Percentiles rank a stretch among this genome's conserved stretches.
These are phyloP conservation scores for Thaumatotibia leucotreta DNA, from an alignment of 1,140 invertebrate species.

Conservation along the genomic window DNA sequence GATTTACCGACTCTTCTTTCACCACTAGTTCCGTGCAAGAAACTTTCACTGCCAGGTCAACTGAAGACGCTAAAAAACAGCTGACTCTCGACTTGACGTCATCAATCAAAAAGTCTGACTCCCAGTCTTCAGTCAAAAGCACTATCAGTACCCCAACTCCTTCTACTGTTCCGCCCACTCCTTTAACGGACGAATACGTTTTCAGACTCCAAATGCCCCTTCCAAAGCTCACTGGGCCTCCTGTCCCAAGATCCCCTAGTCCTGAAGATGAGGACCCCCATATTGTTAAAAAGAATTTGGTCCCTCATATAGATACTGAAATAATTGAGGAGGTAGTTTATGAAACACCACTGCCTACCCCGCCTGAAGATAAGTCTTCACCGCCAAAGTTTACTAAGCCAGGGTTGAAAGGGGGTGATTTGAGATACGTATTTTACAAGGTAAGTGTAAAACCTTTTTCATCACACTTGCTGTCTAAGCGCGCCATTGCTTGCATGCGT, in stretches of 20 bases:
- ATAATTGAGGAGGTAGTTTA: conserved; percentile 44
- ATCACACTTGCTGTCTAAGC: too few relatives aligned
- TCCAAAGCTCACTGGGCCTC: conserved; percentile 40
- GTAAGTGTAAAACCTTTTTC: conserved; percentile 15
- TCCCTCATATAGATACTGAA: conserved; percentile 53
- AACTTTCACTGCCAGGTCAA: conserved; percentile 20
- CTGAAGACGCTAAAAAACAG: conserved; percentile 14
- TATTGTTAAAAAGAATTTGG: conserved; percentile 59
- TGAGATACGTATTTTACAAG: conserved; percentile 18
- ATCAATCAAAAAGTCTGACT: conserved; percentile 15
- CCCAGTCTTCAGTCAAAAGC: conserved; percentile 19
- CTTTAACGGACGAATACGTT: conserved; percentile 65
- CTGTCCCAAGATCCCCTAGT: conserved; percentile 40
- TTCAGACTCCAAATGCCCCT: conserved; percentile 56
- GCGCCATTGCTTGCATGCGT: too few relatives aligned
- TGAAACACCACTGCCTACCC: conserved; percentile 49
- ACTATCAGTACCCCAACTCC: conserved; percentile 32
- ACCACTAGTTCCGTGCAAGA: conserved; percentile 17
- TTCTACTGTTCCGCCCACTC: conserved; percentile 44
- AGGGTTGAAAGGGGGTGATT: conserved; percentile 29
- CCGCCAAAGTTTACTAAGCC: conserved; percentile 40
- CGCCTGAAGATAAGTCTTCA: conserved; percentile 31
- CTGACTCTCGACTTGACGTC: conserved; percentile 16
- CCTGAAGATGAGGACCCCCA: conserved; percentile 52
- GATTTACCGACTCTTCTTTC: conserved; percentile 11